Evolutionary conservation across 2,888 invertebrate genomes (phyloP).

Genomic region (Tetragonula carbonaria): DNA sequence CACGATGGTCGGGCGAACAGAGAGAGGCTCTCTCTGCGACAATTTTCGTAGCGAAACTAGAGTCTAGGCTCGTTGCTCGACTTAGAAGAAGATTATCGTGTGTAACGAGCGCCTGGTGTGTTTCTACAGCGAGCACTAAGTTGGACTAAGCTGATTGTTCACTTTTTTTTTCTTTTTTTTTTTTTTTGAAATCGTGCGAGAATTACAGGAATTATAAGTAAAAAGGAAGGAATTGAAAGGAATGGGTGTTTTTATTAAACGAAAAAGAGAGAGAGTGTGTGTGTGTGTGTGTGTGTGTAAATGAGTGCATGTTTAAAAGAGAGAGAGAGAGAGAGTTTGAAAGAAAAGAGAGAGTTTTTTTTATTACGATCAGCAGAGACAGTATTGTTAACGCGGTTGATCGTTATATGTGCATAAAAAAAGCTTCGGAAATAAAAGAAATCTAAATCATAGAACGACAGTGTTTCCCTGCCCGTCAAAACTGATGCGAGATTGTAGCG

Average conservation of each 20-base stretch:
- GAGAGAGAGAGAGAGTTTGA: slow-evolving; percentile 5
- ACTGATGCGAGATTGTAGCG: background rate
- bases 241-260: slow-evolving; percentile 24
- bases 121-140: slow-evolving; percentile 15
- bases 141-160: slow-evolving; percentile 17
- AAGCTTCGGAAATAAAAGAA: slow-evolving; percentile 67
- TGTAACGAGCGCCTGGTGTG: slow-evolving; percentile 56
- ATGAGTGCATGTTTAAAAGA: slow-evolving; percentile 1
- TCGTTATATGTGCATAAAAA: slow-evolving; percentile 69
- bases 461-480: slow-evolving; percentile 21
- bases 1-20: background rate
- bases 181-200: background rate
- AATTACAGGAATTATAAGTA: background rate
- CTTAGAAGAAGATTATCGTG: slow-evolving; percentile 32
- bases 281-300: background rate
- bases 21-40: slow-evolving; percentile 12
- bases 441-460: slow-evolving; percentile 43
- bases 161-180: background rate
- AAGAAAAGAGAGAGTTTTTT: slow-evolving; percentile 1
- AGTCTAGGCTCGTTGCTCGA: slow-evolving; percentile 23
- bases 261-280: background rate
- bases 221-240: slow-evolving; percentile 23
- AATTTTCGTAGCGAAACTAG: slow-evolving; percentile 32
- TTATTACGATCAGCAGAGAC: slow-evolving; percentile 52
- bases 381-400: slow-evolving; percentile 67